Evolutionary conservation across 2,888 invertebrate genomes (phyloP).

Genomic region (Hypomecis punctinalis): DNA sequence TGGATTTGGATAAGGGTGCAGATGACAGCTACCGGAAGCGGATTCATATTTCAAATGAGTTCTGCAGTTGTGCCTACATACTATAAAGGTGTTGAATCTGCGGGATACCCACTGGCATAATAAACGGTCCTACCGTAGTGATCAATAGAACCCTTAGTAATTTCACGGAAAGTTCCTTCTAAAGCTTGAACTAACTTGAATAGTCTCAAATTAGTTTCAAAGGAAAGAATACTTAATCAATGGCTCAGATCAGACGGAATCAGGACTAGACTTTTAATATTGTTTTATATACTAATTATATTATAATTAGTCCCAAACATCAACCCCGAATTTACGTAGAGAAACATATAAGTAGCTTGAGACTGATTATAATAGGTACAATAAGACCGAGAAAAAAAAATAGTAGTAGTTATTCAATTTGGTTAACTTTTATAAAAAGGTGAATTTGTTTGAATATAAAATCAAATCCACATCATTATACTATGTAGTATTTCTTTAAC

Average conservation of each 20-base stretch:
- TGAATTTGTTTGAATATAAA: too few species aligned
- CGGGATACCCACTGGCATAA: too few species aligned
- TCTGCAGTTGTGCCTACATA: neutral
- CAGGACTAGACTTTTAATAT: neutral
- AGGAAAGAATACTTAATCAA: neutral
- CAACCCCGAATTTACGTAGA: too few species aligned
- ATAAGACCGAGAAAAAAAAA: too few species aligned
- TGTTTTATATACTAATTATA: too few species aligned
- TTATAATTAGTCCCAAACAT: too few species aligned
- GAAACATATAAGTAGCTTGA: too few species aligned
- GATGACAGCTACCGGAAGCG: slow-evolving; percentile 9
- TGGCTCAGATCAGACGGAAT: neutral
- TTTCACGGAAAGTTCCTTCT: neutral
- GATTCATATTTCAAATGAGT: slow-evolving; percentile 15
- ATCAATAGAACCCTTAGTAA: neutral
- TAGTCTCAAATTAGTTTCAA: slow-evolving; percentile 2
- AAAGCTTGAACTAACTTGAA: neutral
- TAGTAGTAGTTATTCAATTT: too few species aligned
- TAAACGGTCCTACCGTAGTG: neutral
- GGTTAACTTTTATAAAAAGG: too few species aligned
- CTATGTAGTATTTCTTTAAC: too few species aligned
- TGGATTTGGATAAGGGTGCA: slow-evolving; percentile 18
- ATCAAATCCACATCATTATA: too few species aligned
- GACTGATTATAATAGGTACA: too few species aligned
- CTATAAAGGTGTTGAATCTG: neutral